These are phyloP conservation scores for Alca torda DNA, from an alignment of 2,797 vertebrate genomes.

Conservation along the genomic window DNA sequence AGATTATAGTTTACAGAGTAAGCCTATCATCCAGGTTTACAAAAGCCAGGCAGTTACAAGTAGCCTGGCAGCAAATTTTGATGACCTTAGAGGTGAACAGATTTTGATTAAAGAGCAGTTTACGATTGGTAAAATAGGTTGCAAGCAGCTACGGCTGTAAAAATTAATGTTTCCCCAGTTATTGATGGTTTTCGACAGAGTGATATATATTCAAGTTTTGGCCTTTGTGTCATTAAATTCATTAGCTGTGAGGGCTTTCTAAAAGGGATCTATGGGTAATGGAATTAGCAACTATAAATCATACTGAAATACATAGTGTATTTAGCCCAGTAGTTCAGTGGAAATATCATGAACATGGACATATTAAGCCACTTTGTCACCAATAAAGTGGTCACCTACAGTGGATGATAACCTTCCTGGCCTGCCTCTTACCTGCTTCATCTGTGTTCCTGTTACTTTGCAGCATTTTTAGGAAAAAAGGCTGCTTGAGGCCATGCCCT, in stretches of 20 bases:
- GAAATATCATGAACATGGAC: background rate
- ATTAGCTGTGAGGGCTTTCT: constrained; percentile 46
- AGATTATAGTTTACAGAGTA: constrained; percentile 18
- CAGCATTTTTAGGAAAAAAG: constrained; percentile 20
- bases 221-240: constrained; percentile 47
- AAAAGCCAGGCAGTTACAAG: constrained; percentile 14
- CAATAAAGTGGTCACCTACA: background rate
- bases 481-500: constrained; percentile 18
- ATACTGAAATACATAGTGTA: constrained; percentile 10
- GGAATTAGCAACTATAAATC: constrained; percentile 44
- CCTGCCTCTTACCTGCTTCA: background rate
- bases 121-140: constrained; percentile 45
- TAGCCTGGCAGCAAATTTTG: constrained; percentile 37
- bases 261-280: constrained; percentile 25
- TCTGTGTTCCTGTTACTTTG: constrained; percentile 19
- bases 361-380: constrained; percentile 44
- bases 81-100: constrained; percentile 45
- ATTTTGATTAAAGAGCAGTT: constrained; percentile 59
- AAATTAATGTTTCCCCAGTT: constrained; percentile 46
- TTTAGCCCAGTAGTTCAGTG: background rate
- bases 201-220: constrained; percentile 47
- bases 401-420: background rate
- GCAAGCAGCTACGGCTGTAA: background rate
- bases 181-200: background rate
- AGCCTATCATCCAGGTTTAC: constrained; percentile 7